Conservation (phyloP, 2,888 invertebrate genomes). For the Chrysolina oricalcia region DNA sequence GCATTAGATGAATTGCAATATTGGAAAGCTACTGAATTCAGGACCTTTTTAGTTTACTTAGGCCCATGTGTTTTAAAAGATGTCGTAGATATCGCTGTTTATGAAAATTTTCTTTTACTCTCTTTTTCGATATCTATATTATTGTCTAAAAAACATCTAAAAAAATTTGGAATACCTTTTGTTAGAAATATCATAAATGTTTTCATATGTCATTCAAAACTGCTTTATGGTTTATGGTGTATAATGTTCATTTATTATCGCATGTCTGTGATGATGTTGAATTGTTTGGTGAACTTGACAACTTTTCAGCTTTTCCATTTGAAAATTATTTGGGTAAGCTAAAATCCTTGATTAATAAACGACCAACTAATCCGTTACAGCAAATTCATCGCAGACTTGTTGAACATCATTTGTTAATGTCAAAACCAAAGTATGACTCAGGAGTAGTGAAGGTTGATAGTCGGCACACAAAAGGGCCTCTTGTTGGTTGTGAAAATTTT, state of each 20-base stretch:
- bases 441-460: too few relatives aligned
- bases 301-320: conserved; percentile 37
- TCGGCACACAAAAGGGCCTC: too few relatives aligned
- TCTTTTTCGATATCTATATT: conserved; percentile 12
- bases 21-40: conserved; percentile 27
- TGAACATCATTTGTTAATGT: background rate
- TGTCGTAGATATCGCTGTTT: too few relatives aligned
- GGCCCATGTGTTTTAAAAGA: conserved; percentile 14
- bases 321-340: conserved; percentile 35
- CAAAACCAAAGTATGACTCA: too few relatives aligned
- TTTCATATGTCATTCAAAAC: too few relatives aligned
- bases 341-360: conserved; percentile 28
- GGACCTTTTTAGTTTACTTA: conserved; percentile 10
- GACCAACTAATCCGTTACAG: conserved; percentile 34
- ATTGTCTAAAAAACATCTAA: conserved; percentile 5
- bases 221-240: too few relatives aligned
- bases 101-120: conserved; percentile 23
- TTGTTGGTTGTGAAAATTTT: background rate
- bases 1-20: conserved; percentile 25
- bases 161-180: background rate
- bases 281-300: conserved; percentile 36
- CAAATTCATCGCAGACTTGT: conserved; percentile 3
- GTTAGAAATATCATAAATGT: too few relatives aligned
- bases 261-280: too few relatives aligned
- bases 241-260: conserved; percentile 44